These are phyloP conservation scores for Buphagus erythrorhynchus DNA, from an alignment of 2,797 vertebrate species.

Conservation along the genomic window DNA sequence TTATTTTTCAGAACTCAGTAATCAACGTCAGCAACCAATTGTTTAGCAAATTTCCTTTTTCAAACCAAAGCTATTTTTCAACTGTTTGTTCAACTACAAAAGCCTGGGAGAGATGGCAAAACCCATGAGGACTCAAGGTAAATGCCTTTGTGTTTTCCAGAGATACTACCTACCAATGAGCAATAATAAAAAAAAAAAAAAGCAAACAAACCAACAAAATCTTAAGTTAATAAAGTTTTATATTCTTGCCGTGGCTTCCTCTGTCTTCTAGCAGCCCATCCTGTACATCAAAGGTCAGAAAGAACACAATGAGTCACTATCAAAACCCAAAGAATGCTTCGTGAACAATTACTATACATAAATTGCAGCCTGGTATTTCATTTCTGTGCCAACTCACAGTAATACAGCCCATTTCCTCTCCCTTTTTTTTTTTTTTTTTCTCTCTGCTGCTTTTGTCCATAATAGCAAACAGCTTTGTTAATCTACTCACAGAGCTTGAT, in stretches of 20 bases:
- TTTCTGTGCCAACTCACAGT: constrained; percentile 62
- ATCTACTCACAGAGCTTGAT: background rate
- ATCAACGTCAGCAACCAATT: constrained; percentile 47
- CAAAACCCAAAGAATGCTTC: constrained; percentile 63
- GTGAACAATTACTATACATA: constrained; percentile 73
- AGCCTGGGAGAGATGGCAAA: background rate
- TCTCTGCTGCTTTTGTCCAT: constrained; percentile 25
- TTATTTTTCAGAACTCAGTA: constrained; percentile 39
- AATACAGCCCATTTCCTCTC: constrained; percentile 65
- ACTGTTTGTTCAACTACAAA: constrained; percentile 24
- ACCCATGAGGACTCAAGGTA: background rate
- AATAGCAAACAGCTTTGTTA: constrained; percentile 59
- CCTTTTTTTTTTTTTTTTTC: background rate
- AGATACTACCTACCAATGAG: background rate
- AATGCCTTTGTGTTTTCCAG: background rate
- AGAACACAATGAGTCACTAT: constrained; percentile 73
- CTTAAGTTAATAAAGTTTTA: constrained; percentile 66
- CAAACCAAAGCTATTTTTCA: constrained; percentile 52
- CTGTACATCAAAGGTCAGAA: constrained; percentile 72
- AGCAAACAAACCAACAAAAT: constrained; percentile 40
- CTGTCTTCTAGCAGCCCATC: constrained; percentile 69
- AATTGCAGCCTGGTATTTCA: constrained; percentile 63
- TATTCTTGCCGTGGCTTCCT: constrained; percentile 65
- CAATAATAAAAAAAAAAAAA: background rate
- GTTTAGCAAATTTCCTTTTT: constrained; percentile 59